Evolutionary conservation across 1,140 invertebrate genomes (phyloP).

Genomic region (Neodiprion lecontei): DNA sequence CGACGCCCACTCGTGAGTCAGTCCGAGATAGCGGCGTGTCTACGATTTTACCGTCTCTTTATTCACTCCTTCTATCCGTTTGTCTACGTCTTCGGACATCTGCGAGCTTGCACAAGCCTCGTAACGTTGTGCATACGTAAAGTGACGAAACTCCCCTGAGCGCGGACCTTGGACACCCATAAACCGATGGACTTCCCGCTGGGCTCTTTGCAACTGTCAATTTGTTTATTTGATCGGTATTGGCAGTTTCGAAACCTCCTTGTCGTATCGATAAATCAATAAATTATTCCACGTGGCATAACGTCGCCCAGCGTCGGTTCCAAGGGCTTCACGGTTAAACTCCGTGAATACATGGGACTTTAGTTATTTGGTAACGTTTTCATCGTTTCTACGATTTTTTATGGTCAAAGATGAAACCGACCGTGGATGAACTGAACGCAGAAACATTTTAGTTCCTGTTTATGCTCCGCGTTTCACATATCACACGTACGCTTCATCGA

Average conservation of each 20-base stretch:
- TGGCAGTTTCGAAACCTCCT: not conserved
- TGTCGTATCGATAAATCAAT: not conserved
- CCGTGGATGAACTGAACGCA: no score
- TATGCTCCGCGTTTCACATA: no score
- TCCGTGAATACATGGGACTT: no score
- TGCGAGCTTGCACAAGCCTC: not conserved
- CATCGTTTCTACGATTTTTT: no score
- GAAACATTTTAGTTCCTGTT: no score
- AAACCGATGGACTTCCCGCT: not conserved
- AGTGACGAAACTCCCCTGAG: no score
- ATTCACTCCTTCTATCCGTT: not conserved
- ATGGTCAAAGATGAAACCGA: no score
- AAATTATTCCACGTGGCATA: not conserved
- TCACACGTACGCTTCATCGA: no score
- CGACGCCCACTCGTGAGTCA: not conserved
- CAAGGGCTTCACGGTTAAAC: not conserved
- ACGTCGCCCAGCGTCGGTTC: not conserved
- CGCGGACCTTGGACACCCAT: no score
- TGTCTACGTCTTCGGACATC: not conserved
- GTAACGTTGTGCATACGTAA: no score
- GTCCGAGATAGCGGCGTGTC: not conserved
- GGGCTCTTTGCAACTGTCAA: constrained; percentile 1
- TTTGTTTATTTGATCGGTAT: not conserved
- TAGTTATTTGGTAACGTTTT: no score
- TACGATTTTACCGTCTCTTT: not conserved